Percentiles rank a stretch among this genome's conserved stretches.
Conservation (phyloP, 2,797 vertebrate genomes). For the Todus mexicanus region DNA sequence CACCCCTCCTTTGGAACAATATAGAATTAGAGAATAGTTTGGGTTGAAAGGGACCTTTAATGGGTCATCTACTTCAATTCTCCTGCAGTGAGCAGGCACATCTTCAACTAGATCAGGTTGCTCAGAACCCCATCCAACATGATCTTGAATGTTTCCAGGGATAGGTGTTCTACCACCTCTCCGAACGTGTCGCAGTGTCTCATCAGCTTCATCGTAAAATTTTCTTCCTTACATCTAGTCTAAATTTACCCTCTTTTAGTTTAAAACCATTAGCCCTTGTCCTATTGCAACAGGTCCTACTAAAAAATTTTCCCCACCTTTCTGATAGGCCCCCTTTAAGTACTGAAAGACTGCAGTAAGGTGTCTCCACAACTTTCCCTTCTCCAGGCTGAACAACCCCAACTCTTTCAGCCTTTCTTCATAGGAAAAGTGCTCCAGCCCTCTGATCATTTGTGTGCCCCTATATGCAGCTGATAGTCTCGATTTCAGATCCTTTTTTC, state of each 20-base stretch:
- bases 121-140: neutral
- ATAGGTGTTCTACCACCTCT: neutral
- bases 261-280: neutral
- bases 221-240: neutral
- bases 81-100: neutral
- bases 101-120: neutral
- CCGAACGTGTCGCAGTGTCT: neutral
- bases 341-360: neutral
- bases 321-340: neutral
- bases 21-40: neutral
- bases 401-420: neutral
- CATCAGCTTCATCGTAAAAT: neutral
- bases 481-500: neutral
- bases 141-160: neutral
- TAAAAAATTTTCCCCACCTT: neutral
- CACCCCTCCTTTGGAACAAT: neutral
- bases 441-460: neutral
- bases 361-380: neutral
- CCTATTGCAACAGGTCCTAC: fast-evolving
- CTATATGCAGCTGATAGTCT: neutral
- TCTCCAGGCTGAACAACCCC: neutral
- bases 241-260: neutral
- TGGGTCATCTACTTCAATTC: neutral
- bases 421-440: neutral
- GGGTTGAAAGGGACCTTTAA: neutral